Conservation (phyloP, 1,140 invertebrate genomes). For the Drosophila guanche region DNA sequence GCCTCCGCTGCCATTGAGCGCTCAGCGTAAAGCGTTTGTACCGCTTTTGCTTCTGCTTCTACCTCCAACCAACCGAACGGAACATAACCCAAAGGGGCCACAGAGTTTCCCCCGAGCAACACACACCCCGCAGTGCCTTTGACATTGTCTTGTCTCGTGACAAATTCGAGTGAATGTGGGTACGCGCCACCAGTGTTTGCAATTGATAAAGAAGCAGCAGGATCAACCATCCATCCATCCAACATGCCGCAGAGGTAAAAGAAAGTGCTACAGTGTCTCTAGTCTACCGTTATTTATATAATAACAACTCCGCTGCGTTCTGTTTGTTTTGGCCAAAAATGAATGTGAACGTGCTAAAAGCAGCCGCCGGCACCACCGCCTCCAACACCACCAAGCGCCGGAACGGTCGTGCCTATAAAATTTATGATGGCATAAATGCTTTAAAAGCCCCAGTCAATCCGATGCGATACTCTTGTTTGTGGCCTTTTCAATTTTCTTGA, state of each 20-base stretch:
- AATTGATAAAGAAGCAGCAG: constrained; percentile 61
- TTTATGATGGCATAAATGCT: constrained; percentile 69
- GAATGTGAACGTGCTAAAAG: constrained; percentile 69
- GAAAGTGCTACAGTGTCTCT: constrained; percentile 23
- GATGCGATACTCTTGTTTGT: constrained; percentile 15
- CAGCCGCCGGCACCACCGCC: constrained; percentile 23
- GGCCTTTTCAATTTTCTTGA: constrained; percentile 51
- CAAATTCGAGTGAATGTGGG: constrained; percentile 31
- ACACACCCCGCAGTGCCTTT: constrained; percentile 11
- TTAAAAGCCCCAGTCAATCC: constrained; percentile 26
- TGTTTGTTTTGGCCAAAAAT: constrained; percentile 67
- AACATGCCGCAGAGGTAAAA: constrained; percentile 74
- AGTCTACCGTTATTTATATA: constrained; percentile 60
- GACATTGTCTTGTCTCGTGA: constrained; percentile 23
- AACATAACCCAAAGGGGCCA: constrained; percentile 1
- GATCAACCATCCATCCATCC: neutral
- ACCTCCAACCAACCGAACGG: constrained; percentile 14
- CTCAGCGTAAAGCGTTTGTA: too few relatives aligned
- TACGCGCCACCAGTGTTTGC: constrained; percentile 50
- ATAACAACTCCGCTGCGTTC: constrained; percentile 26
- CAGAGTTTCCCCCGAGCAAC: constrained; percentile 1
- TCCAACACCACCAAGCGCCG: too few relatives aligned
- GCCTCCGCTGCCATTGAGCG: too few relatives aligned
- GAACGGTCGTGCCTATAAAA: constrained; percentile 58
- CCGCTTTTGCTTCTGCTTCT: constrained; percentile 30